phyloP scores from a whole-genome alignment of 1,140 invertebrate species.

The Campoletis sonorensis region DNA sequence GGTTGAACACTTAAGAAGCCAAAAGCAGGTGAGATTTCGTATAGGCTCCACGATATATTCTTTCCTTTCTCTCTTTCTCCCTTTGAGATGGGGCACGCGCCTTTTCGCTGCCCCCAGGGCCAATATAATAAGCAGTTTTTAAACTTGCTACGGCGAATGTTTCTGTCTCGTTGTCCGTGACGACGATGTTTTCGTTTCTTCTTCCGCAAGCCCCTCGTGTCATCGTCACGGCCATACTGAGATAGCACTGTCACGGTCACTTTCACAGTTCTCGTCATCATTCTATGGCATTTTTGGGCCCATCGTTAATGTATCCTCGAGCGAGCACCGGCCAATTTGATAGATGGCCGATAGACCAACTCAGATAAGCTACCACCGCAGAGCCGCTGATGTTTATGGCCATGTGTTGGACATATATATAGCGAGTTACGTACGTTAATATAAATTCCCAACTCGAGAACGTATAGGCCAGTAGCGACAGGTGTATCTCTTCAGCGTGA shows the following conservation, averaged over 20 bases:
- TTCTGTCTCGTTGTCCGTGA: conserved; percentile 11
- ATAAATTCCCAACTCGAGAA: background rate
- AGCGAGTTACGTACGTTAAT: background rate
- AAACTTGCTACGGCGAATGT: background rate
- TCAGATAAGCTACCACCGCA: conserved; percentile 37
- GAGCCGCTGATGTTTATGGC: conserved; percentile 23
- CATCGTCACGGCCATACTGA: conserved; percentile 30
- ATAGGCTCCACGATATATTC: background rate
- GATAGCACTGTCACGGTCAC: conserved; percentile 42
- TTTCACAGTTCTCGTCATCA: conserved; percentile 41
- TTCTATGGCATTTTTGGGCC: background rate
- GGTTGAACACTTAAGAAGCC: background rate
- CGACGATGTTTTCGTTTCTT: conserved; percentile 30
- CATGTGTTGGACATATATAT: background rate
- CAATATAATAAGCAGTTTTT: conserved; percentile 16
- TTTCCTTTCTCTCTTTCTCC: background rate
- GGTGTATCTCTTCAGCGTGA: conserved; percentile 37
- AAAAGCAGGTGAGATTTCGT: conserved; percentile 51
- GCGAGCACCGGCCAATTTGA: conserved; percentile 61
- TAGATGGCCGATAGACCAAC: conserved; percentile 64
- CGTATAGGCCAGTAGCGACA: conserved; percentile 4
- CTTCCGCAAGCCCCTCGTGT: conserved; percentile 33
- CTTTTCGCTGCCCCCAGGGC: conserved; percentile 16
- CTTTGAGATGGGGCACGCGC: conserved; percentile 4
- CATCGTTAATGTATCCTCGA: conserved; percentile 2